Base-by-base conservation (phyloP, 2,113 vertebrate species). In the Ptychochromis oligacanthus region DNA sequence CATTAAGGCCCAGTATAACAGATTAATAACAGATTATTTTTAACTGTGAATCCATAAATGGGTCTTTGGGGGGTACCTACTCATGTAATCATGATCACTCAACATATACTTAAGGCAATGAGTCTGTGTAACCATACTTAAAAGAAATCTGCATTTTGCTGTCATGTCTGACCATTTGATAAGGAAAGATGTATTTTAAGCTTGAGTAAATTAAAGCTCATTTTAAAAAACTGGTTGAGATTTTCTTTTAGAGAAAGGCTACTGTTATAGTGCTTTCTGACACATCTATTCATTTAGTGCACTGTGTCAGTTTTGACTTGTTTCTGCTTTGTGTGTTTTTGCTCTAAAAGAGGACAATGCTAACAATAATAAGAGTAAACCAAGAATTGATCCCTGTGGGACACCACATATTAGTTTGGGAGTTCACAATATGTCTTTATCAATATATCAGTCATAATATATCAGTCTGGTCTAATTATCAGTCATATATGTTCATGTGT, bases 401-500 rank as follows among this genome's bases (percentile, higher is more conserved):
- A 46, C 40, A 67, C 38, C 22, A 14, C 4, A 2, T 46, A 14
- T 46, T 46, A 46, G 14, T 46, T 46, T 46, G 14, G 43, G 43
- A 46, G 22, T 0, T 67, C 64, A 43, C 40, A 67, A 67, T 26
- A 26, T 43, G 26, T 26, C 22, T n/a, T n/a, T n/a, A n/a, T n/a
- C n/a, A n/a, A n/a, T 67, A 67, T 67, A 46, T 67, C 38, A 67
- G 40, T 67, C 38, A n/a, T n/a, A n/a, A n/a, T 67, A 67, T 67
- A 46, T 67, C 38, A 67, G 40, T 67, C 38, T 67, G 64, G 40
- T 38, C 17, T 13, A 67, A 46, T 67, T 46, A 46, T 26, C n/a
- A 46, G 22, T 26, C 64, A 67, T 67, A 67, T 14, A 65, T 46
- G 43, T 67, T 67, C 17, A 46, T 43, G 62, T 67, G 62, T 43